Conservation (phyloP, 1,140 invertebrate species). For the Zaprionus tsacasi region DNA sequence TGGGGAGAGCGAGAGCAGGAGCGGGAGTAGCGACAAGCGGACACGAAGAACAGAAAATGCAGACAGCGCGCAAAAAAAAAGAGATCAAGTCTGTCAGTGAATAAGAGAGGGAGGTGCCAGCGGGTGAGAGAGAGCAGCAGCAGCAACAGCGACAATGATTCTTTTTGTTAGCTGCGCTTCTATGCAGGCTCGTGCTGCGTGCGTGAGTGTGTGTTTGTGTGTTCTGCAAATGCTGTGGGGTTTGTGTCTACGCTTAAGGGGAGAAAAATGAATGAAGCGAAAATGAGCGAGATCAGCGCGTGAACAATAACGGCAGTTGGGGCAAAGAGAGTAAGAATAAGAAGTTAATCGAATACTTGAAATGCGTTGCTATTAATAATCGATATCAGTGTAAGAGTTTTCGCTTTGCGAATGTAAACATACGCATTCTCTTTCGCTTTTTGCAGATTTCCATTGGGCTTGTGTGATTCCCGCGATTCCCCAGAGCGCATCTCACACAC, state of each 20-base stretch:
- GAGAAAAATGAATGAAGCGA: conserved; percentile 35
- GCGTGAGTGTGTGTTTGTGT: conserved; percentile 21
- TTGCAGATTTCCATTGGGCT: background rate
- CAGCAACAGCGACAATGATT: conserved; percentile 27
- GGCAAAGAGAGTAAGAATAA: background rate
- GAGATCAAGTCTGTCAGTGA: conserved; percentile 13
- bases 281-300: conserved; percentile 14
- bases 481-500: conserved; percentile 2
- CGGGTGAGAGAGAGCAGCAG: conserved; percentile 1
- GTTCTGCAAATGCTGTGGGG: conserved; percentile 29
- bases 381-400: background rate
- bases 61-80: background rate
- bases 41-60: conserved; percentile 13
- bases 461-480: background rate
- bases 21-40: background rate
- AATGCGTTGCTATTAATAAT: background rate
- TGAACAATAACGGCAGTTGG: conserved; percentile 18
- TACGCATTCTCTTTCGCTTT: background rate
- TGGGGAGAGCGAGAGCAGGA: background rate
- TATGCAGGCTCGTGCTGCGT: conserved; percentile 18
- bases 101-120: conserved; percentile 1
- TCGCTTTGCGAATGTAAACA: no score
- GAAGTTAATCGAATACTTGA: background rate
- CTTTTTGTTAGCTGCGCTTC: conserved; percentile 35
- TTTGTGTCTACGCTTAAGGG: conserved; percentile 58